Percentiles rank a stretch among this genome's conserved stretches.
phyloP scores from a whole-genome alignment of 2,113 vertebrate genomes.

The Mesocricetus auratus region DNA sequence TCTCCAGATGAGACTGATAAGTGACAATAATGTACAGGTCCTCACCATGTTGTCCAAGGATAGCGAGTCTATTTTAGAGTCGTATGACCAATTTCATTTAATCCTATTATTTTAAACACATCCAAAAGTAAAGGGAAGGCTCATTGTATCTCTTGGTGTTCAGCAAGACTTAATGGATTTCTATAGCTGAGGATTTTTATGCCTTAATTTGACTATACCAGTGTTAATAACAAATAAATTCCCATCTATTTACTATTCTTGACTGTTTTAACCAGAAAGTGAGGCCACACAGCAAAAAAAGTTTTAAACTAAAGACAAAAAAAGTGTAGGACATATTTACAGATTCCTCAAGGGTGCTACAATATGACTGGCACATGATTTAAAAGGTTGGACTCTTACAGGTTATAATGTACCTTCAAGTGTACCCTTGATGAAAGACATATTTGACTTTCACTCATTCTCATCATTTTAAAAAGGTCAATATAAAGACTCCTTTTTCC shows the following conservation, averaged over 20 bases:
- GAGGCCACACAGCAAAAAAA: background rate
- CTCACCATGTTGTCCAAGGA: no score
- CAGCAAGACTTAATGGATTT: background rate
- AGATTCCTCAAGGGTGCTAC: background rate
- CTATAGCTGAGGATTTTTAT: background rate
- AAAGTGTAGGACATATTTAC: background rate
- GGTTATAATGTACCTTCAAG: background rate
- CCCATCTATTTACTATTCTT: background rate
- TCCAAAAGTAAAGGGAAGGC: background rate
- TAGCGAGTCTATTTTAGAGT: background rate
- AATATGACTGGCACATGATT: background rate
- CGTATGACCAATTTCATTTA: background rate
- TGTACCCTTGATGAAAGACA: background rate
- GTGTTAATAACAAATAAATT: constrained; percentile 51
- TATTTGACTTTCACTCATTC: constrained; percentile 11
- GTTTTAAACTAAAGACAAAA: constrained; percentile 25
- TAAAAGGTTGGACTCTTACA: background rate
- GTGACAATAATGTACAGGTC: background rate
- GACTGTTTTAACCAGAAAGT: background rate
- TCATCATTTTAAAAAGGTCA: background rate
- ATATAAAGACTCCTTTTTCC: background rate
- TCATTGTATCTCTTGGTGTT: background rate
- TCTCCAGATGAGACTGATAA: background rate
- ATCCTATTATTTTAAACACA: background rate
- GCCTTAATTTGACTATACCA: background rate